Evolutionary conservation across 2,797 vertebrate species (phyloP), one percentile per base, ranked within the genome.

Genomic region (Anguilla pacifica): DNA sequence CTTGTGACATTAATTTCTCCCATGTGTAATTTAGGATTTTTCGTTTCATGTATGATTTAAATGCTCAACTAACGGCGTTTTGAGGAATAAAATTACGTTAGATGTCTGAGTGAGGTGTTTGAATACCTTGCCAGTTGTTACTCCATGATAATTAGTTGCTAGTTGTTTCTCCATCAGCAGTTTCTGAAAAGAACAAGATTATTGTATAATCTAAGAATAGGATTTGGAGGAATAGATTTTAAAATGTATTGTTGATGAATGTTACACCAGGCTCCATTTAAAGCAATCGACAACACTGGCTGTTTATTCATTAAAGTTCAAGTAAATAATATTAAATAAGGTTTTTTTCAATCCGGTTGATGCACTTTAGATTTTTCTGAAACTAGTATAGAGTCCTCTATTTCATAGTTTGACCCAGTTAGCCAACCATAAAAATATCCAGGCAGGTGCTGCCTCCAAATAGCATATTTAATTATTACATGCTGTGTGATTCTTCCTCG

Each of bases 361-460:
- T 51, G 79, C 51, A 10, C 46, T 82, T 46, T 51, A 51, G 6
- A 51, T 82, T 35, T 5, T 49, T 82, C 7, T 9, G 17, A n/a
- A 46, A 82, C 55, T 25, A 25, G 11, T 67, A 31, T 74, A 35
- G 85, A 59, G 39, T 22, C 51, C 17, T 70, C 9, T 1, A 84
- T 83, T 72, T 70, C 1, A 70, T 10, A 19, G 31, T 61, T 72
- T 72, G n/a, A 87, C 79, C 81, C 61, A 70, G 84, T 87, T 87
- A 84, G 39, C 46, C 61, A 74, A 84, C 86, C 86, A 87, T 72
- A 72, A 72, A 84, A 67, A 53, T 67, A 82, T 61, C 46, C 49
- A 88, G 74, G 22, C 55, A 81, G 53, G 51, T 31, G 22, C 35
- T 81, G n/a, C 87, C 55, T 81, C 19, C 46, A 81, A 67, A 84